Conservation (phyloP, 2,797 vertebrate genomes). For the Xenops minutus region DNA sequence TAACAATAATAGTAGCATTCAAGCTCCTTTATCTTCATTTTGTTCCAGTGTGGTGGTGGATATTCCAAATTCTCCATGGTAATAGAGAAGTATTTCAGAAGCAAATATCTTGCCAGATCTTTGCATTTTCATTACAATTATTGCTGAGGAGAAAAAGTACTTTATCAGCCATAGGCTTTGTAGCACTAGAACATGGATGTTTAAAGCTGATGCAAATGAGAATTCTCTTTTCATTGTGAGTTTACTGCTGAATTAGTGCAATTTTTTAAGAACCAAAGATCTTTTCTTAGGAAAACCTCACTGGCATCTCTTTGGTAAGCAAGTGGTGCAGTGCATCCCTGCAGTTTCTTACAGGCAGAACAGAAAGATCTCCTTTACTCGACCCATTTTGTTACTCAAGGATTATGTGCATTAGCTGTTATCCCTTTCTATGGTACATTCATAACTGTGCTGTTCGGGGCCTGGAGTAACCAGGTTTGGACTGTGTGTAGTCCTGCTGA, state of each 20-base stretch:
- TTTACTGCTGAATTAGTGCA: slow-evolving; percentile 47
- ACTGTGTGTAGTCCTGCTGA: background rate
- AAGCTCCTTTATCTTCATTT: slow-evolving; percentile 63
- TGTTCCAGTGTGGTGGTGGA: slow-evolving; percentile 56
- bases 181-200: slow-evolving; percentile 8
- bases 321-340: slow-evolving; percentile 53
- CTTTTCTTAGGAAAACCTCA: slow-evolving; percentile 31
- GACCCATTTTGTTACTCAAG: slow-evolving; percentile 62
- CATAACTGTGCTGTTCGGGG: background rate
- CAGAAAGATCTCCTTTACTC: slow-evolving; percentile 74
- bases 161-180: slow-evolving; percentile 64
- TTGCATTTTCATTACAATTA: slow-evolving; percentile 59
- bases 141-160: slow-evolving; percentile 29
- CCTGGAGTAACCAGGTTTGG: background rate
- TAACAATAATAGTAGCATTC: slow-evolving; percentile 64
- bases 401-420: slow-evolving; percentile 81
- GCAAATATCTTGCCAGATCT: slow-evolving; percentile 54
- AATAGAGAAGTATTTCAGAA: slow-evolving; percentile 64
- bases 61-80: slow-evolving; percentile 68
- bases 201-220: slow-evolving; percentile 70
- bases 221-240: slow-evolving; percentile 41
- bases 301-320: slow-evolving; percentile 69
- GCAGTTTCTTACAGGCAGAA: slow-evolving; percentile 56
- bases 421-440: slow-evolving; percentile 76
- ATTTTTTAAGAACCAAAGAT: slow-evolving; percentile 48